A percentile compares a stretch with the other conserved stretches of the same genome.
Evolutionary conservation across 53 echinoderm and acorn worm genomes (phyloP).

Genomic region (Actinopyga echinites): DNA sequence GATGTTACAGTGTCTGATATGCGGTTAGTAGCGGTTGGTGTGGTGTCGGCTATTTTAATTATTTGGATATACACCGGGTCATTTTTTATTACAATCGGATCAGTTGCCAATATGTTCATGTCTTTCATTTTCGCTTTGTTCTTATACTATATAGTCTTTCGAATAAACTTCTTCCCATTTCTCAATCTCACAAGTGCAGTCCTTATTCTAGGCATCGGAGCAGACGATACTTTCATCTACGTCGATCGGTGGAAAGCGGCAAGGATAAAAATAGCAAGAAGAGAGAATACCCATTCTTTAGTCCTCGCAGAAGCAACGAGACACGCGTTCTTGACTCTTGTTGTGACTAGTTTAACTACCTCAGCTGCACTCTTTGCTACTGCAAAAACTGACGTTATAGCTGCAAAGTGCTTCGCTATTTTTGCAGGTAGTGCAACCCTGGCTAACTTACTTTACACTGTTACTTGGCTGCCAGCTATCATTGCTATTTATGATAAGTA

Average conservation of each 20-base stretch:
- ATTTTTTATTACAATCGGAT: slow-evolving; percentile 54
- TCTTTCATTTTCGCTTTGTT: slow-evolving; percentile 57
- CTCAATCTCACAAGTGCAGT: slow-evolving; percentile 51
- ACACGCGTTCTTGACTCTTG: slow-evolving; percentile 67
- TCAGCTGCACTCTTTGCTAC: slow-evolving; percentile 64
- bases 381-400: slow-evolving; percentile 51
- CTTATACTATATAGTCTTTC: slow-evolving; percentile 57
- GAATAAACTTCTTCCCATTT: slow-evolving; percentile 67
- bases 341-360: slow-evolving; percentile 81
- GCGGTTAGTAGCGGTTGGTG: slow-evolving; percentile 47
- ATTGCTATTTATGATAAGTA: slow-evolving; percentile 66
- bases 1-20: slow-evolving; percentile 54
- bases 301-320: slow-evolving; percentile 48
- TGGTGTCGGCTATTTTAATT: slow-evolving; percentile 49
- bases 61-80: slow-evolving; percentile 74
- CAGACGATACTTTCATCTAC: slow-evolving; percentile 84
- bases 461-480: slow-evolving; percentile 67
- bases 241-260: slow-evolving; percentile 71
- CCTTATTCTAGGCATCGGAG: slow-evolving; percentile 72
- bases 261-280: background rate
- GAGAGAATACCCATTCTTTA: background rate
- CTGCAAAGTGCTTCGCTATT: slow-evolving; percentile 66
- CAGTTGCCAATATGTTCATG: slow-evolving; percentile 54
- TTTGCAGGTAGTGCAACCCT: slow-evolving; percentile 69
- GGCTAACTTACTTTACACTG: slow-evolving; percentile 68